Percentiles rank a stretch among this genome's conserved stretches.
Conservation (phyloP, 1,140 invertebrate species). For the Augochlora pura region DNA sequence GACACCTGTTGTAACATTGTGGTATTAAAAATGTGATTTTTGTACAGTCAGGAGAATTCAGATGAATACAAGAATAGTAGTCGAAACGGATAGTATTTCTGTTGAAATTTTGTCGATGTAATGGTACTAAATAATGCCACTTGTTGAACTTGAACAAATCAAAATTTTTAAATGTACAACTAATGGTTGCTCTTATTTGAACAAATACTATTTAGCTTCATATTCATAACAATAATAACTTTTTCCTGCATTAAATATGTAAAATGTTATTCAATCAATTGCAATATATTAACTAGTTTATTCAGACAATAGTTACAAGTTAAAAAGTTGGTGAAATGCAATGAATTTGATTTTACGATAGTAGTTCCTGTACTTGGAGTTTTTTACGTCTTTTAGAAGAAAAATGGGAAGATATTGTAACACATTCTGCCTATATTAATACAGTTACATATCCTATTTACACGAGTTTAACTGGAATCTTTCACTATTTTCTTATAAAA, state of each 20-base stretch:
- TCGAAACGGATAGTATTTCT: slow-evolving; percentile 17
- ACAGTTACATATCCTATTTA: slow-evolving; percentile 19
- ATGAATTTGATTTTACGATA: slow-evolving; percentile 2
- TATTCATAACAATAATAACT: neutral
- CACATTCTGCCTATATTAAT: slow-evolving; percentile 12
- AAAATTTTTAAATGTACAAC: neutral
- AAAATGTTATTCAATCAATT: neutral
- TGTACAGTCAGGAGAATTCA: slow-evolving; percentile 14
- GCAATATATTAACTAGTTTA: slow-evolving; percentile 18
- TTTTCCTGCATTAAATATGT: neutral
- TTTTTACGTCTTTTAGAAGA: slow-evolving; percentile 11
- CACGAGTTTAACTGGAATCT: neutral
- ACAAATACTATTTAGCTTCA: slow-evolving; percentile 8
- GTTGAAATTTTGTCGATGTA: neutral
- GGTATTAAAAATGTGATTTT: slow-evolving; percentile 27
- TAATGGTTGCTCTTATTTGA: neutral
- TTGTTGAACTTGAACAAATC: neutral
- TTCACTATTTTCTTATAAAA: slow-evolving; percentile 3
- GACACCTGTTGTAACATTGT: neutral
- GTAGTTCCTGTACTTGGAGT: slow-evolving; percentile 14
- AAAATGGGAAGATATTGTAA: neutral
- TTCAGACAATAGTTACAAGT: slow-evolving; percentile 1
- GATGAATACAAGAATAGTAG: neutral
- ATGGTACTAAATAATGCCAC: neutral
- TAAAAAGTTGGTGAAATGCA: neutral